Conservation (phyloP, 1,140 invertebrate species). For the Saccostrea echinata region DNA sequence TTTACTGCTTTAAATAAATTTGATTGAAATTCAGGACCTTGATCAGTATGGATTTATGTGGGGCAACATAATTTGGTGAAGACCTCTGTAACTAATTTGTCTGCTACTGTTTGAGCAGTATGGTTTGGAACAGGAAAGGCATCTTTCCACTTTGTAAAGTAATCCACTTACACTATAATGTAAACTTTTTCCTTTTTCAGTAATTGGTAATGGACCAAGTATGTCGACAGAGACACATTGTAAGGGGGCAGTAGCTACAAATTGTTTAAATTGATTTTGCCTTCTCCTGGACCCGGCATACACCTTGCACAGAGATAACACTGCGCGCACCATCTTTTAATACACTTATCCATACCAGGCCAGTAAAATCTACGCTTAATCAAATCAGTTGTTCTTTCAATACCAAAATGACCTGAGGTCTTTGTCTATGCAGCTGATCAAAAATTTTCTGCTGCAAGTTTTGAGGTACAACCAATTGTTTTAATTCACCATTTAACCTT, state of each 20-base stretch:
- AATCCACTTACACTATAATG: slow-evolving; percentile 9
- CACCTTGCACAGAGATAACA: slow-evolving; percentile 54
- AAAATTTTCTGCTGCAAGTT: slow-evolving; percentile 52
- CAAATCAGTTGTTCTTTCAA: slow-evolving; percentile 41
- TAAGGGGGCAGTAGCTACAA: background rate
- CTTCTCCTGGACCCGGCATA: slow-evolving; percentile 50
- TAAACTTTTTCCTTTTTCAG: slow-evolving; percentile 19
- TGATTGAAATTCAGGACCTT: too few relatives aligned
- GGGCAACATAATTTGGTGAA: too few relatives aligned
- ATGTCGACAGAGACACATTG: slow-evolving; percentile 56
- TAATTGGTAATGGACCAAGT: slow-evolving; percentile 16
- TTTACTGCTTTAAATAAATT: too few relatives aligned
- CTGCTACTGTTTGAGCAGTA: slow-evolving; percentile 47
- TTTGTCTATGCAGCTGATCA: slow-evolving; percentile 37
- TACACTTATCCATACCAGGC: slow-evolving; percentile 42
- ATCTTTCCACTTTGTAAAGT: slow-evolving; percentile 38
- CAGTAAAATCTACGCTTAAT: slow-evolving; percentile 57
- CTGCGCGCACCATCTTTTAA: slow-evolving; percentile 52
- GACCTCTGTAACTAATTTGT: too few relatives aligned
- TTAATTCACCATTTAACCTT: background rate
- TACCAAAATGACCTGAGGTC: slow-evolving; percentile 47
- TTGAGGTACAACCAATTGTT: slow-evolving; percentile 47
- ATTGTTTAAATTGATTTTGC: slow-evolving; percentile 33
- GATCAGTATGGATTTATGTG: too few relatives aligned
- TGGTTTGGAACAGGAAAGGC: too few relatives aligned